Percentiles rank a stretch among this genome's conserved stretches.
Evolutionary conservation across 2,113 vertebrate genomes (phyloP).

Genomic region (Saguinus midas): DNA sequence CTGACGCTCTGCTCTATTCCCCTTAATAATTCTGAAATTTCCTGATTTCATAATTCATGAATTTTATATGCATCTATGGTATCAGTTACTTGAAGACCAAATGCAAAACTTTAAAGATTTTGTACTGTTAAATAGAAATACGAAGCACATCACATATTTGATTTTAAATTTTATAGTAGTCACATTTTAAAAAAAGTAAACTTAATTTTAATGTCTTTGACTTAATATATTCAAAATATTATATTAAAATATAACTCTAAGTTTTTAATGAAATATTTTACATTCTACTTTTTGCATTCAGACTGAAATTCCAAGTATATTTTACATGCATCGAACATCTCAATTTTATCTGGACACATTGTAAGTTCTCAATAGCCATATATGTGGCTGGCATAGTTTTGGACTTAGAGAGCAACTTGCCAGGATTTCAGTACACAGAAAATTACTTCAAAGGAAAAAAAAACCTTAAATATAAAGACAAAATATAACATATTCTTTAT

Average conservation of each 20-base stretch:
- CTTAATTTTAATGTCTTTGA: slow-evolving; percentile 42
- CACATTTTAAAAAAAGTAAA: slow-evolving; percentile 14
- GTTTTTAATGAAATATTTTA: not conserved
- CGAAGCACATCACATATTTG: not conserved
- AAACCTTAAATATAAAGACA: slow-evolving; percentile 76
- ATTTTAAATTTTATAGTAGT: not conserved
- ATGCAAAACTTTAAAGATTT: not conserved
- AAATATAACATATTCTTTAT: slow-evolving; percentile 78
- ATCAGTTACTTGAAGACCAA: not conserved
- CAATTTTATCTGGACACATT: not conserved
- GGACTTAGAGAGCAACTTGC: not conserved
- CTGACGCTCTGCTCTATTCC: not conserved
- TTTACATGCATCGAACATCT: not conserved
- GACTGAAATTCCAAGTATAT: not conserved
- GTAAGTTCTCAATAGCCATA: not conserved
- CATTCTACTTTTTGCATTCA: not conserved
- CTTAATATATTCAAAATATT: not conserved
- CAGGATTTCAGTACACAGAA: slow-evolving; percentile 75
- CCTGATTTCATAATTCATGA: not conserved
- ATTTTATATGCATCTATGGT: not conserved
- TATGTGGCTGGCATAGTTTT: not conserved
- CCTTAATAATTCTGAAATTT: not conserved
- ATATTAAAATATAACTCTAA: not conserved
- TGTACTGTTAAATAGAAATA: not conserved
- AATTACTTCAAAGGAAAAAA: slow-evolving; percentile 77